These are phyloP conservation scores for Tricholaema leucomelas DNA, from an alignment of 2,113 vertebrate genomes.

Conservation along the genomic window DNA sequence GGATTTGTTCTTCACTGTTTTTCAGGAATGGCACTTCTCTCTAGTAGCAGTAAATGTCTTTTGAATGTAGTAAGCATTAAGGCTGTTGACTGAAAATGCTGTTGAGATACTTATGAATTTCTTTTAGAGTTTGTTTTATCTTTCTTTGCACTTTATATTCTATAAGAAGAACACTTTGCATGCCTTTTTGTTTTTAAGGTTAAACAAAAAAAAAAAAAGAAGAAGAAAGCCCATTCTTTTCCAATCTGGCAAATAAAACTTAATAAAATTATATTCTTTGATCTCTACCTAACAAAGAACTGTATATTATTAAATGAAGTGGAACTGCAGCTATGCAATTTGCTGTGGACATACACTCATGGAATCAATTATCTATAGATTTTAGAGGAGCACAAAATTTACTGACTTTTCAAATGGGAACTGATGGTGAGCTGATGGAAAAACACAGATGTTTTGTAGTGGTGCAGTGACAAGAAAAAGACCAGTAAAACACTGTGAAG, in stretches of 20 bases:
- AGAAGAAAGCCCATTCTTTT: conserved; percentile 37
- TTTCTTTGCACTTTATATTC: conserved; percentile 18
- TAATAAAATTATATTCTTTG: conserved; percentile 71
- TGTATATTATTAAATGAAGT: conserved; percentile 65
- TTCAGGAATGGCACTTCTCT: background rate
- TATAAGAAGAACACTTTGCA: background rate
- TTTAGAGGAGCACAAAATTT: conserved; percentile 65
- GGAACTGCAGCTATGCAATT: conserved; percentile 61
- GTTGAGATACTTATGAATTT: conserved; percentile 1
- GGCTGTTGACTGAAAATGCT: background rate
- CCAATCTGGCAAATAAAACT: conserved; percentile 60
- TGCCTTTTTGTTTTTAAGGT: background rate
- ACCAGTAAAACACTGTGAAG: conserved; percentile 56
- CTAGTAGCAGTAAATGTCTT: background rate
- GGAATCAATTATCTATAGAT: conserved; percentile 72
- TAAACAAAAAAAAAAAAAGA: background rate
- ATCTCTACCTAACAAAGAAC: conserved; percentile 70
- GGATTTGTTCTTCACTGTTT: background rate
- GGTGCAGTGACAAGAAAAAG: conserved; percentile 62
- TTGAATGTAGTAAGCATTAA: background rate
- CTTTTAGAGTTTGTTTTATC: conserved; percentile 39
- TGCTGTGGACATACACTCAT: conserved; percentile 57
- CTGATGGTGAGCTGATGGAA: conserved; percentile 54
- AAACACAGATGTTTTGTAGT: conserved; percentile 68
- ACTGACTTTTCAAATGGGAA: conserved; percentile 65